Evolutionary conservation across 2,888 invertebrate genomes (phyloP).

Genomic region (Drosophila mimetica): DNA sequence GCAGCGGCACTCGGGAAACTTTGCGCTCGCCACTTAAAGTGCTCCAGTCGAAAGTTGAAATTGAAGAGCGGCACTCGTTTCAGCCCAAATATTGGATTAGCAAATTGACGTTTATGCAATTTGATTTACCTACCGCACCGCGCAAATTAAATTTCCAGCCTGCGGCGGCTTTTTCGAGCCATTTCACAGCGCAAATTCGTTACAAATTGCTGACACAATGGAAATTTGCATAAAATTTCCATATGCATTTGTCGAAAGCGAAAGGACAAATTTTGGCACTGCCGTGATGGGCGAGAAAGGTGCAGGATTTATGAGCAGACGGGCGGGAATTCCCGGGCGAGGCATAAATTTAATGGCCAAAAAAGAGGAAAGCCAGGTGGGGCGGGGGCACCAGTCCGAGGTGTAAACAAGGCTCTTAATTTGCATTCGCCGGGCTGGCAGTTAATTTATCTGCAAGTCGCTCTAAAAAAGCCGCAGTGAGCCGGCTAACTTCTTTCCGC

Average conservation of each 20-base stretch:
- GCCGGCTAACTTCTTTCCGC: conserved; percentile 8
- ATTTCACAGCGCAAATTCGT: conserved; percentile 72
- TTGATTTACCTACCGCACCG: conserved; percentile 67
- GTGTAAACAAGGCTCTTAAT: conserved; percentile 65
- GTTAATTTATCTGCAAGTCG: conserved; percentile 69
- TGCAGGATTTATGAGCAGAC: conserved; percentile 25
- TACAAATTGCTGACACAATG: conserved; percentile 73
- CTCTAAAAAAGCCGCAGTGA: conserved; percentile 52
- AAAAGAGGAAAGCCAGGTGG: conserved; percentile 15
- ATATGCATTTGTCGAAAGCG: conserved; percentile 72
- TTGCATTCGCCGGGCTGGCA: conserved; percentile 48
- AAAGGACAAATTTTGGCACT: conserved; percentile 36
- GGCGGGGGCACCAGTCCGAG: conserved; percentile 31
- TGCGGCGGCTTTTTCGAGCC: conserved; percentile 55
- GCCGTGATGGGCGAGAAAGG: conserved; percentile 19
- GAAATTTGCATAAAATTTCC: conserved; percentile 75
- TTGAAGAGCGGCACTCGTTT: conserved; percentile 26
- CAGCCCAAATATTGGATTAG: conserved; percentile 45
- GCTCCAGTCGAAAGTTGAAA: conserved; percentile 52
- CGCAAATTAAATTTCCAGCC: conserved; percentile 73
- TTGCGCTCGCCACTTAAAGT: conserved; percentile 51
- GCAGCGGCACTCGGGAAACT: conserved; percentile 29
- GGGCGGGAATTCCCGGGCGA: conserved; percentile 46
- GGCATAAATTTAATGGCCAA: conserved; percentile 56
- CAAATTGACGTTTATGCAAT: conserved; percentile 80